Evolutionary conservation across 1,140 invertebrate species (phyloP).

Genomic region (Magallana angulata): DNA sequence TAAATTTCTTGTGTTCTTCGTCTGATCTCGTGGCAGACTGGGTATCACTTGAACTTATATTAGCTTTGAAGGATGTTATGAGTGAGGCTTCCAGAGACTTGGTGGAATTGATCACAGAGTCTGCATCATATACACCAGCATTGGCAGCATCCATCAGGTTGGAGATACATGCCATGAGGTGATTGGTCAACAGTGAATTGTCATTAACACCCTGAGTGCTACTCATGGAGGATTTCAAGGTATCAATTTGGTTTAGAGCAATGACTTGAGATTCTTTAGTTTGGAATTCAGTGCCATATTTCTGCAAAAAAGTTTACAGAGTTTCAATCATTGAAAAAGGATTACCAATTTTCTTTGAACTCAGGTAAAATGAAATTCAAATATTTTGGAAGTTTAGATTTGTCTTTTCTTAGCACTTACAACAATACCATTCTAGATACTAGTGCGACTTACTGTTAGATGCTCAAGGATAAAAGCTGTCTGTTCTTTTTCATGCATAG

Average conservation of each 20-base stretch:
- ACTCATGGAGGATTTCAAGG: constrained; percentile 54
- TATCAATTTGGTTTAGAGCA: constrained; percentile 53
- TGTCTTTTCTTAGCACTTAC: no score
- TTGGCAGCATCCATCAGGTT: constrained; percentile 65
- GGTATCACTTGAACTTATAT: constrained; percentile 38
- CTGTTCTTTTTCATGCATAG: constrained; percentile 60
- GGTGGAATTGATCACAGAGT: constrained; percentile 48
- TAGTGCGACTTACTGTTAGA: constrained; percentile 66
- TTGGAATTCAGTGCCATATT: constrained; percentile 65
- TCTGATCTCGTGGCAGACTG: constrained; percentile 25
- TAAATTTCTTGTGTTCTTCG: constrained; percentile 49
- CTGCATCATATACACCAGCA: constrained; percentile 44
- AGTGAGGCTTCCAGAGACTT: constrained; percentile 15
- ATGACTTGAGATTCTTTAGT: constrained; percentile 57
- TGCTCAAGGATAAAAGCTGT: constrained; percentile 66
- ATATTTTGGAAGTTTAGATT: not conserved
- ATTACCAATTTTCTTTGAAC: no score
- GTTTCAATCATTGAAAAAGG: no score
- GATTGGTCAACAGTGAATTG: constrained; percentile 58
- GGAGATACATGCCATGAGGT: constrained; percentile 58
- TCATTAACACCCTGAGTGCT: constrained; percentile 58
- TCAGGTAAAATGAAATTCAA: no score
- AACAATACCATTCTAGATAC: no score
- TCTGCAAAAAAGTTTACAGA: constrained; percentile 52
- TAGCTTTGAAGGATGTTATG: constrained; percentile 31